Base-by-base conservation (phyloP, 2,113 vertebrate genomes). In the Nymphicus hollandicus region DNA sequence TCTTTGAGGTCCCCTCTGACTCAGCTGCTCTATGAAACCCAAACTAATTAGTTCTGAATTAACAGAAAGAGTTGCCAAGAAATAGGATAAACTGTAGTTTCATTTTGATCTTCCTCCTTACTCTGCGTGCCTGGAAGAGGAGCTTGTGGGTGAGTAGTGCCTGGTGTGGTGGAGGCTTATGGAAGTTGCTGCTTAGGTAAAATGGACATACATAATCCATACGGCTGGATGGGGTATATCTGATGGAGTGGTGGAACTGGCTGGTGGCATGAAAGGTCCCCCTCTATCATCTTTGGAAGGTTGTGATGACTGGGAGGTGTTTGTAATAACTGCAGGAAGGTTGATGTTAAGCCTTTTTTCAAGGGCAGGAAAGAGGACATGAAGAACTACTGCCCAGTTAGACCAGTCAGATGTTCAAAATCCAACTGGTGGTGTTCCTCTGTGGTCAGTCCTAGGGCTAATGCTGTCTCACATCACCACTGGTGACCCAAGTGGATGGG, bases 281-380 rank as follows among this genome's bases (percentile, higher is more conserved):
- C 31, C 1, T 76, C 14, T 15, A 0, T 50, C 8, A 16, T 29
- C 29, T 53, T 7, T 39, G 65, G 24, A 20, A 25, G 35, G 31
- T 4, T 29, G 22, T 10, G 56, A 7, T 29, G 56, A 11, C 11
- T 19, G 10, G 10, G 65, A 27, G 47, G 43, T 44, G 11, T 27
- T n/a, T 31, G 35, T 44, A 19, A 2, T 49, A 37, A 7, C 29
- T 58, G 49, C 7, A 18, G 10, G 20, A 46, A 63, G 20, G 13
- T 20, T 44, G 4, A 13, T 16, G 28, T 10, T 64, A 19, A 1
- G 11, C 2, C 3, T 6, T 10, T 12, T 31, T 17, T 35, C 24
- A 58, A 39, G n/a, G 61, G 19, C 13, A 55, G 64, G 50, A 27
- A 28, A 12, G 9, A 49, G 65, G 39, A 28, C 9, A n/a, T 61